Conservation (phyloP, 1,140 invertebrate genomes). For the Cecropterus lyciades region DNA sequence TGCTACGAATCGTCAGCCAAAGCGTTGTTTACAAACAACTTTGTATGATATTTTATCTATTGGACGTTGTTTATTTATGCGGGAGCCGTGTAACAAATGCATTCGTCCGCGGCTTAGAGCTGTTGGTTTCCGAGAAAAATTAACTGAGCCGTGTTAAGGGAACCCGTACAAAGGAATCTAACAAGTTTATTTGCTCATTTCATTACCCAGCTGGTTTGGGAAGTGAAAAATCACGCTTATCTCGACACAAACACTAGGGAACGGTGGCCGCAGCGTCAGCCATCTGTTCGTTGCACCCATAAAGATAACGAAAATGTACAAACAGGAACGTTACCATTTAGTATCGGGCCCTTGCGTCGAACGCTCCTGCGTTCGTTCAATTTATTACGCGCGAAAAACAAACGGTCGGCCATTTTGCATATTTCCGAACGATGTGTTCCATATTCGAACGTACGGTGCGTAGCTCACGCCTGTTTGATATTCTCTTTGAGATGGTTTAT, state of each 20-base stretch:
- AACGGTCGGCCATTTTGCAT: constrained; percentile 72
- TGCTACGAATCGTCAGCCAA: constrained; percentile 50
- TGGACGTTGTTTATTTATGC: constrained; percentile 46
- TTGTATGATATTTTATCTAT: constrained; percentile 44
- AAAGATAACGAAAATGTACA: constrained; percentile 77
- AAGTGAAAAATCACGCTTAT: constrained; percentile 82
- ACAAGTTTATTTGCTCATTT: constrained; percentile 65
- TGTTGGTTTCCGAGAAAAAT: constrained; percentile 60
- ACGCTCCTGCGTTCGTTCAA: constrained; percentile 54
- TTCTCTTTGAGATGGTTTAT: constrained; percentile 80
- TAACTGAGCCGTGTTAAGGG: constrained; percentile 61
- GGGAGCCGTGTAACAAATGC: constrained; percentile 42
- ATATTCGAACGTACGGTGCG: constrained; percentile 79
- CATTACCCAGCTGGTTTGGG: constrained; percentile 76
- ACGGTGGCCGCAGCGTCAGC: constrained; percentile 67
- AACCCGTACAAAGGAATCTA: constrained; percentile 58
- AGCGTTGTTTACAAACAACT: constrained; percentile 75
- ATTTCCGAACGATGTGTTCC: constrained; percentile 77
- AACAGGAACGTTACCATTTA: constrained; percentile 71
- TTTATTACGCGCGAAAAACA: constrained; percentile 70
- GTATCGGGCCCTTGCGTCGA: constrained; percentile 64
- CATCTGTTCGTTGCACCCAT: constrained; percentile 83
- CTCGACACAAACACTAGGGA: constrained; percentile 68
- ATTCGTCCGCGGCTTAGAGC: constrained; percentile 40
- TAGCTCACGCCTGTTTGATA: constrained; percentile 68